These are phyloP conservation scores for Halocaridina rubra DNA, from an alignment of 2,888 invertebrate species.

Conservation along the genomic window DNA sequence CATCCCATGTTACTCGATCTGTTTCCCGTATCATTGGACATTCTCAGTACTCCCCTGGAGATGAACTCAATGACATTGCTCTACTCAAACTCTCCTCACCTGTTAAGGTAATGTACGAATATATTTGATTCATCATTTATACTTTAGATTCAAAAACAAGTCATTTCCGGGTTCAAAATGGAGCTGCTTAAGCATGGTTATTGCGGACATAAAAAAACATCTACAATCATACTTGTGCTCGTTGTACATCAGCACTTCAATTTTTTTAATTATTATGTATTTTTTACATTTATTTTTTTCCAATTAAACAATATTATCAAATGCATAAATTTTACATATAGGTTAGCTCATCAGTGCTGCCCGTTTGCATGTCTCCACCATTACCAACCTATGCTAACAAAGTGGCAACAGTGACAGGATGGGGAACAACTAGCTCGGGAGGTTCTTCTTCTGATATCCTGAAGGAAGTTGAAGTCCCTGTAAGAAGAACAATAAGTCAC, in stretches of 20 bases:
- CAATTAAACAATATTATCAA: no score
- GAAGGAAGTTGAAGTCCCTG: constrained; percentile 21
- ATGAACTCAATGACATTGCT: no score
- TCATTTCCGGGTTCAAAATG: no score
- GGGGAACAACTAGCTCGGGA: constrained; percentile 7
- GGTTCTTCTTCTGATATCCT: background rate
- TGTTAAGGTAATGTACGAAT: background rate
- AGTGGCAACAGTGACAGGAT: constrained; percentile 33
- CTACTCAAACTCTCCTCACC: no score
- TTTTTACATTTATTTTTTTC: background rate
- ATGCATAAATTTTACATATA: background rate
- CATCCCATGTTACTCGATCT: background rate
- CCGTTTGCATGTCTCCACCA: constrained; percentile 26
- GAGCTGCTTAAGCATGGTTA: no score
- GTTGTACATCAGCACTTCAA: background rate
- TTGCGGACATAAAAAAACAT: no score
- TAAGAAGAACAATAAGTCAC: no score
- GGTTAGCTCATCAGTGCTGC: constrained; percentile 12
- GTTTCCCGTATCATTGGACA: background rate
- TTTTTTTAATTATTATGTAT: background rate
- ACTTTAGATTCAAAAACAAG: background rate
- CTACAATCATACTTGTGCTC: no score
- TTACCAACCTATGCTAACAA: background rate
- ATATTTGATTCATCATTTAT: constrained; percentile 22
- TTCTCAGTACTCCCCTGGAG: background rate